Conservation (phyloP, 2,797 vertebrate species). For the Sebastes variabilis region DNA sequence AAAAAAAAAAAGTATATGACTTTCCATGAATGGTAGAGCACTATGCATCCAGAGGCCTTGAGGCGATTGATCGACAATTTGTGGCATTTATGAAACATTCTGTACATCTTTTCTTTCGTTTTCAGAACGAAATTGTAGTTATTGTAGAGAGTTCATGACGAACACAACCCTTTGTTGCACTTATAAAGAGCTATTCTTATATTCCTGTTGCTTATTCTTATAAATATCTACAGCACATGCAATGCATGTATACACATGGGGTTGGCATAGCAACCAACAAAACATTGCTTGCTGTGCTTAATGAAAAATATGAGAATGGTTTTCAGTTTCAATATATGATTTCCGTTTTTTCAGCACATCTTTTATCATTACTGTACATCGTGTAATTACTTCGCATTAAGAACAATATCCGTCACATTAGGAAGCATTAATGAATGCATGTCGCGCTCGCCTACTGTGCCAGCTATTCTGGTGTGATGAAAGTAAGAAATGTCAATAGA, state of each 20-base stretch:
- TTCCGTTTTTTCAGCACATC: not conserved
- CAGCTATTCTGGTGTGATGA: not conserved
- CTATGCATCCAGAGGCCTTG: not conserved
- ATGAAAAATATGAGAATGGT: not conserved
- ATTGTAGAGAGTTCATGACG: not conserved
- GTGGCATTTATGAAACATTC: not conserved
- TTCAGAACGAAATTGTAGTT: not conserved
- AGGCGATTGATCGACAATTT: too few species aligned
- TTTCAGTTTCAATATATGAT: not conserved
- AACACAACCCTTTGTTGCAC: not conserved
- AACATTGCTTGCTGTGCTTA: not conserved
- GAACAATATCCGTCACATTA: not conserved
- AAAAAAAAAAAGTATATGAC: not conserved
- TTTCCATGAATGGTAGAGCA: rapidly evolving
- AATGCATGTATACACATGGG: not conserved
- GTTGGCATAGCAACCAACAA: not conserved
- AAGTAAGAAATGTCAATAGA: not conserved
- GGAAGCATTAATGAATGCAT: not conserved
- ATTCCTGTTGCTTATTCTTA: not conserved
- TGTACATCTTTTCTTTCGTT: not conserved
- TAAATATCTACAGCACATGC: not conserved
- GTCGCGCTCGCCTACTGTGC: not conserved
- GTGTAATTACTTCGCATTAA: not conserved
- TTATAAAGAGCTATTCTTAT: not conserved
- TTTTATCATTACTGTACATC: not conserved